phyloP scores from a whole-genome alignment of 2,888 invertebrate genomes.

The Latheticus oryzae region DNA sequence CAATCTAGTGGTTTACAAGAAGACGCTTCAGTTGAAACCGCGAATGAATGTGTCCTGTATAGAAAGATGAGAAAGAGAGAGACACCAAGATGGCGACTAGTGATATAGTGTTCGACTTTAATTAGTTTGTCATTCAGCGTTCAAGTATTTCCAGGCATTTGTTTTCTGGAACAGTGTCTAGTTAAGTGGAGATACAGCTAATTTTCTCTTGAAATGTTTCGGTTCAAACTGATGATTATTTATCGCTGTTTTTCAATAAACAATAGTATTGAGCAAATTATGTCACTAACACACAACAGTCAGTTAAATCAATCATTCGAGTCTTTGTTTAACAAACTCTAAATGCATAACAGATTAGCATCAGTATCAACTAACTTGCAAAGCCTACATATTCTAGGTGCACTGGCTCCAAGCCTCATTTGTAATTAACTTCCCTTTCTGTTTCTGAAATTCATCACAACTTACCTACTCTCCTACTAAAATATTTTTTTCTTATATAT shows the following conservation, averaged over 20 bases:
- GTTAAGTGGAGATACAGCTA: slow-evolving; percentile 52
- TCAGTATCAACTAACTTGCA: slow-evolving; percentile 14
- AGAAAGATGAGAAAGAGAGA: slow-evolving; percentile 32
- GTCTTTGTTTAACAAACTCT: slow-evolving; percentile 29
- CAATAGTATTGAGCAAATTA: slow-evolving; percentile 27
- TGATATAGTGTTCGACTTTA: slow-evolving; percentile 57
- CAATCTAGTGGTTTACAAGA: slow-evolving; percentile 47
- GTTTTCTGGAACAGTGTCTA: slow-evolving; percentile 53
- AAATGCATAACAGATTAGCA: slow-evolving; percentile 28
- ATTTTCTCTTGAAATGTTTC: slow-evolving; percentile 44
- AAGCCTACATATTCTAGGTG: no score
- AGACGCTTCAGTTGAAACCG: slow-evolving; percentile 42
- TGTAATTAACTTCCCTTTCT: no score
- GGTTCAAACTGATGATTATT: slow-evolving; percentile 39
- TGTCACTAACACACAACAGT: slow-evolving; percentile 11
- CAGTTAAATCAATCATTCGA: slow-evolving; percentile 34
- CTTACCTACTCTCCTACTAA: no score
- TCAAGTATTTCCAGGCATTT: slow-evolving; percentile 56
- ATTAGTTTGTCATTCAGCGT: slow-evolving; percentile 58
- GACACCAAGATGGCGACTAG: slow-evolving; percentile 41
- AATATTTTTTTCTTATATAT: no score
- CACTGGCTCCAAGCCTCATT: no score
- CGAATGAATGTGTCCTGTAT: slow-evolving; percentile 39
- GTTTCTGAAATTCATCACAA: no score
- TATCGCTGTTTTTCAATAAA: slow-evolving; percentile 36